Conservation (phyloP, 2,888 invertebrate genomes). For the Antheraea assamensis region DNA sequence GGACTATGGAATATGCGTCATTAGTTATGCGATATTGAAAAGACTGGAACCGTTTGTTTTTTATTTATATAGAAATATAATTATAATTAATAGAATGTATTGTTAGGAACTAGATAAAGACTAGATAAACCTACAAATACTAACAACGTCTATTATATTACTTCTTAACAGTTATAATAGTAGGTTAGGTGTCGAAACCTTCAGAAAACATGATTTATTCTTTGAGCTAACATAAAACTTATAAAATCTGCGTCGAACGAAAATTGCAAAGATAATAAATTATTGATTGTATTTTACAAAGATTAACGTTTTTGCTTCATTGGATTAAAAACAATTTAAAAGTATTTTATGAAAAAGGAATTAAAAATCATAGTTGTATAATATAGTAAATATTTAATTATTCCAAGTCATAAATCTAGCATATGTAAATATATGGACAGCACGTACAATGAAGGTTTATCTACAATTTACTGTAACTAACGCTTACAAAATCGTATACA, state of each 20-base stretch:
- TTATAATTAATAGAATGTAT: not conserved
- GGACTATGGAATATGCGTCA: not conserved
- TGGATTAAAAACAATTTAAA: not conserved
- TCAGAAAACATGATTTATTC: not conserved
- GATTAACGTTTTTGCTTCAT: not conserved
- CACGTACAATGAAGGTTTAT: slow-evolving; percentile 32
- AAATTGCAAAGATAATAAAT: not conserved
- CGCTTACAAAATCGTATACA: slow-evolving; percentile 44
- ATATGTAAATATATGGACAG: slow-evolving; percentile 15
- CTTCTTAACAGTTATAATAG: not conserved
- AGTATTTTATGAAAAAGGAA: not conserved
- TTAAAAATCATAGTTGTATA: not conserved
- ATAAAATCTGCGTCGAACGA: not conserved
- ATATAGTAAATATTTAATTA: not conserved
- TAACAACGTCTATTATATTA: not conserved
- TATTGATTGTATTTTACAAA: not conserved
- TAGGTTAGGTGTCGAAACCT: not conserved
- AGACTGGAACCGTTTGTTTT: not conserved
- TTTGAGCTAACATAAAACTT: not conserved
- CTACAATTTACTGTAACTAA: slow-evolving; percentile 35
- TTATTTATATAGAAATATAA: not conserved
- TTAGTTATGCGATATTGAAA: not conserved
- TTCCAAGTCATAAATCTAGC: not conserved
- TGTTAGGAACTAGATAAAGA: not conserved
- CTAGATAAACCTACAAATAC: not conserved